Evolutionary conservation across 2,797 vertebrate species (phyloP).

Genomic region (Jordanella pulchra): DNA sequence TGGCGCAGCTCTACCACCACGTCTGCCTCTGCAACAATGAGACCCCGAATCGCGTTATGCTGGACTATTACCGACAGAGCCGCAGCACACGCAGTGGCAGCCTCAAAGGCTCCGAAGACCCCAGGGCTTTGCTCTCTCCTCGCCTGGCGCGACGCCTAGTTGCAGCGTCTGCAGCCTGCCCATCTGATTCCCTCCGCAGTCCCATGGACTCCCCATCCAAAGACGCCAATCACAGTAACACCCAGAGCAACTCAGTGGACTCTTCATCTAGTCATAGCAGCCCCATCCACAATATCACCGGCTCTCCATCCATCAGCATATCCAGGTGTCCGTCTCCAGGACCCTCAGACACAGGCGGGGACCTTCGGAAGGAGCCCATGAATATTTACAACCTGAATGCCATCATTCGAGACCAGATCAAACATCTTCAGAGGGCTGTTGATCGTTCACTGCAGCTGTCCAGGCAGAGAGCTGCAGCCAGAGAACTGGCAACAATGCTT

Average conservation of each 20-base stretch:
- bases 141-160: constrained; percentile 88
- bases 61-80: constrained; percentile 98
- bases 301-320: constrained; percentile 84
- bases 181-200: constrained; percentile 80
- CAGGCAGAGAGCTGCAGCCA: constrained; percentile 90
- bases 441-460: constrained; percentile 95
- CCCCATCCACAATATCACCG: constrained; percentile 82
- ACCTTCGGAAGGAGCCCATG: constrained; percentile 97
- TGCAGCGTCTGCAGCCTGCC: constrained; percentile 78
- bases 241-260: constrained; percentile 32
- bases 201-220: constrained; percentile 85
- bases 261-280: constrained; percentile 74
- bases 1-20: constrained; percentile 97
- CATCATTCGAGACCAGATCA: constrained; percentile 98
- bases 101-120: constrained; percentile 93
- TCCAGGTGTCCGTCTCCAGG: constrained; percentile 84
- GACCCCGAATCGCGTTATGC: constrained; percentile 97
- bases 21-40: constrained; percentile 98
- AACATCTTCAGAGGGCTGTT: constrained; percentile 95
- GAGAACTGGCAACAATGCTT: constrained; percentile 90
- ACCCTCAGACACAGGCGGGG: constrained; percentile 83
- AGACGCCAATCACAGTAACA: constrained; percentile 74
- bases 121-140: constrained; percentile 89
- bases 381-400: constrained; percentile 99
- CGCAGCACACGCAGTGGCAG: constrained; percentile 91